A percentile compares a stretch with the other conserved stretches of the same genome.
Evolutionary conservation across 2,797 vertebrate genomes (phyloP).

Genomic region (Pogoniulus pusillus): DNA sequence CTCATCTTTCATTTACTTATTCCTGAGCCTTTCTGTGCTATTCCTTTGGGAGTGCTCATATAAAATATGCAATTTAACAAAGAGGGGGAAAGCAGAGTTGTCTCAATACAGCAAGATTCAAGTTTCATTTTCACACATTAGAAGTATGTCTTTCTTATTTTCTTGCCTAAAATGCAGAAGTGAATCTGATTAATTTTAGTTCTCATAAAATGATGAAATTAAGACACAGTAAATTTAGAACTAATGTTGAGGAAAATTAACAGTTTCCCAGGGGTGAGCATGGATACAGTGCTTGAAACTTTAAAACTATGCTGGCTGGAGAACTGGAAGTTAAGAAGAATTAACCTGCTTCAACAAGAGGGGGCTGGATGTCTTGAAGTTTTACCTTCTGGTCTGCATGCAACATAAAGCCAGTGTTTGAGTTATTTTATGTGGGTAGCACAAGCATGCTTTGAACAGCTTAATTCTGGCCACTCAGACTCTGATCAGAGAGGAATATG

Average conservation of each 20-base stretch:
- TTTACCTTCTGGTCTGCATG: background rate
- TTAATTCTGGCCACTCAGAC: background rate
- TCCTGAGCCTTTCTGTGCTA: constrained; percentile 13
- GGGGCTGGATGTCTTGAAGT: background rate
- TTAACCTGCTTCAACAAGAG: background rate
- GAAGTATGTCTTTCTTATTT: background rate
- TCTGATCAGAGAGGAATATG: background rate
- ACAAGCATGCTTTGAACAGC: background rate
- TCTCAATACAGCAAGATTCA: background rate
- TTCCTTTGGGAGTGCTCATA: constrained; percentile 35
- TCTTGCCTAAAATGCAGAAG: constrained; percentile 1
- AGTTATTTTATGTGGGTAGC: background rate
- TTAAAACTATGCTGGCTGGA: background rate
- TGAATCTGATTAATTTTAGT: constrained; percentile 38
- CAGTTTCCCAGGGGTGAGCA: background rate
- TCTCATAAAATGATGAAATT: background rate
- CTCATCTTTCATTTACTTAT: constrained; percentile 55
- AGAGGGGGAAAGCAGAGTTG: background rate
- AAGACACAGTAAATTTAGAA: background rate
- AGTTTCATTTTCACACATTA: constrained; percentile 9
- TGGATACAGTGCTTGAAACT: background rate
- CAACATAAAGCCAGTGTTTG: background rate
- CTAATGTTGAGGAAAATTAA: background rate
- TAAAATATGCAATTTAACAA: constrained; percentile 33
- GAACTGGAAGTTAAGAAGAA: background rate